Evolutionary conservation across 2,888 invertebrate species (phyloP).

Genomic region (Ligdia adustata): DNA sequence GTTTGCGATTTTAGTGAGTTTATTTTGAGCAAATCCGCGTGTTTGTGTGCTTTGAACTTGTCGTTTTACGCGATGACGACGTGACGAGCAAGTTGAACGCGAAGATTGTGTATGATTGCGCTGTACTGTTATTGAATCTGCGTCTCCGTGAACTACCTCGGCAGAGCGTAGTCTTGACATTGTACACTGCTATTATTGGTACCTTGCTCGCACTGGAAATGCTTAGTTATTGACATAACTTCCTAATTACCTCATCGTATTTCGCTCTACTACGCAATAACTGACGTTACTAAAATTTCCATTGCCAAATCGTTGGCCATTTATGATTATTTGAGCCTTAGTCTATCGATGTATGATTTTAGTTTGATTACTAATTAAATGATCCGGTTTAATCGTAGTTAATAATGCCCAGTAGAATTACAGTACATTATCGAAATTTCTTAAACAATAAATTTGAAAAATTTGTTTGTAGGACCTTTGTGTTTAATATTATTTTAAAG

Average conservation of each 20-base stretch:
- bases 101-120: conserved; percentile 11
- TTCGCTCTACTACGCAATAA: conserved; percentile 21
- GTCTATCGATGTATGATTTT: too few species aligned
- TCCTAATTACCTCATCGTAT: conserved; percentile 53
- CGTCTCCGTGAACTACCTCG: conserved; percentile 30
- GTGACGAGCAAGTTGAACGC: conserved; percentile 41
- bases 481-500: conserved; percentile 5
- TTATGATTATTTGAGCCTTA: too few species aligned
- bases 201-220: conserved; percentile 37
- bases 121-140: not conserved
- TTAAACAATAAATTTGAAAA: conserved; percentile 1
- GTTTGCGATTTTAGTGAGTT: conserved; percentile 57
- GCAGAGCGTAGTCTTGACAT: conserved; percentile 72
- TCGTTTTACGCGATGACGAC: conserved; percentile 47
- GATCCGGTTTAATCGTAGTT: too few species aligned
- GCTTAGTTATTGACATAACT: conserved; percentile 56
- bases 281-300: too few species aligned
- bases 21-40: conserved; percentile 57
- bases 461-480: not conserved
- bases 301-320: too few species aligned
- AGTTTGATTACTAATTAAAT: too few species aligned
- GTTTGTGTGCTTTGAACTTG: conserved; percentile 32
- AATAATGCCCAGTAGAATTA: too few species aligned
- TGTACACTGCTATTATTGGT: conserved; percentile 56
- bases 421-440: too few species aligned